A percentile compares a stretch with the other conserved stretches of the same genome.
Conservation (phyloP, 2,888 invertebrate genomes). For the Metalampra italica region DNA sequence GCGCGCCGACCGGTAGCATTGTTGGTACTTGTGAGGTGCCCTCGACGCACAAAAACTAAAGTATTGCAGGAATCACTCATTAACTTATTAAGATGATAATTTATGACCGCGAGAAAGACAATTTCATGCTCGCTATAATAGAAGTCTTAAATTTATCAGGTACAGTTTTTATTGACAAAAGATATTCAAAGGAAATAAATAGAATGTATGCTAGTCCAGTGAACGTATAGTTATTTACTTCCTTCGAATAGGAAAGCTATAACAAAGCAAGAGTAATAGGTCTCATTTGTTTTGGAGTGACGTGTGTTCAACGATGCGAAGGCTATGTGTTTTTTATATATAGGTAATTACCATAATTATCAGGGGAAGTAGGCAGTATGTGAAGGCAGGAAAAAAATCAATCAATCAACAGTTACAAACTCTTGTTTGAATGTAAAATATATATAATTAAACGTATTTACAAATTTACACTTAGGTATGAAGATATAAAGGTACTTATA, state of each 20-base stretch:
- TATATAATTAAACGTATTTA: too few relatives aligned
- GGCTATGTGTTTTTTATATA: constrained; percentile 20
- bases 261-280: constrained; percentile 3
- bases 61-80: constrained; percentile 71
- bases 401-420: constrained; percentile 10
- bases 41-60: constrained; percentile 54
- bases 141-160: constrained; percentile 28
- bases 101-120: constrained; percentile 59
- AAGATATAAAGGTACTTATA: too few relatives aligned
- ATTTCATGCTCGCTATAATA: constrained; percentile 56
- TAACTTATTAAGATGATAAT: constrained; percentile 76
- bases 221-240: background rate
- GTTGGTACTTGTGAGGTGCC: constrained; percentile 42
- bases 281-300: constrained; percentile 29
- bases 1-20: constrained; percentile 43
- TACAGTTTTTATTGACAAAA: constrained; percentile 26
- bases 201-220: background rate
- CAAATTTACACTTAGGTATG: constrained; percentile 1
- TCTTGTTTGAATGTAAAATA: background rate
- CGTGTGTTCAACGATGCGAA: constrained; percentile 15
- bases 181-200: background rate
- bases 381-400: constrained; percentile 3
- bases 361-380: constrained; percentile 7
- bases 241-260: background rate
- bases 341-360: constrained; percentile 15